Evolutionary conservation across 2,113 vertebrate genomes (phyloP).

Genomic region (Hiodon alosoides): DNA sequence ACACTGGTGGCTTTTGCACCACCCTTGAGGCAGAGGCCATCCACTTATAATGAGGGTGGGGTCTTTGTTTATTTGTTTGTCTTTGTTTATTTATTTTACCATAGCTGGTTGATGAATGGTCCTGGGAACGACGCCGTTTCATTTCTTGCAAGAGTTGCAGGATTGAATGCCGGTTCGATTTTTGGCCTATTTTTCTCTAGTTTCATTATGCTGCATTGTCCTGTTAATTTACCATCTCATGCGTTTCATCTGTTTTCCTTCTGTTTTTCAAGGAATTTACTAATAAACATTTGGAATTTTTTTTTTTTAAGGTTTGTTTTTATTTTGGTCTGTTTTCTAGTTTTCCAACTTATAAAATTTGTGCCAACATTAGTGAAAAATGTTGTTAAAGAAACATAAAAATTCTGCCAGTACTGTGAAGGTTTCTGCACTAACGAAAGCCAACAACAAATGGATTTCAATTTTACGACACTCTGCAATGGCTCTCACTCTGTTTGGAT

Average conservation of each 20-base stretch:
- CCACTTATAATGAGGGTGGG: neutral
- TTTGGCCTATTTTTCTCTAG: neutral
- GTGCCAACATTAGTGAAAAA: neutral
- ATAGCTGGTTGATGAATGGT: too few relatives aligned
- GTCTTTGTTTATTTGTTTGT: too few relatives aligned
- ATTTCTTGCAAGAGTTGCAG: too few relatives aligned
- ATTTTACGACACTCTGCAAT: slow-evolving; percentile 62
- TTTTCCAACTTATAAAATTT: neutral
- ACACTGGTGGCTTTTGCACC: neutral
- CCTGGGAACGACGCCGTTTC: too few relatives aligned
- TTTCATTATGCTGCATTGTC: neutral
- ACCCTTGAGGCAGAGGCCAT: neutral
- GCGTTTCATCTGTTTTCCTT: neutral
- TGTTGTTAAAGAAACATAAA: neutral
- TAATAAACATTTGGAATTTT: neutral
- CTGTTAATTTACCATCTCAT: neutral
- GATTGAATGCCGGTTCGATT: neutral
- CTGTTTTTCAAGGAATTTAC: neutral
- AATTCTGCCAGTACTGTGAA: slow-evolving; percentile 48
- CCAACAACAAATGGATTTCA: slow-evolving; percentile 76
- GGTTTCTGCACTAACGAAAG: slow-evolving; percentile 67
- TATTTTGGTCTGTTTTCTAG: neutral
- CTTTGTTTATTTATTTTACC: too few relatives aligned
- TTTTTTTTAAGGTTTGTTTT: neutral
- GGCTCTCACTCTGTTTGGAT: slow-evolving; percentile 39